Evolutionary conservation across 2,888 invertebrate species (phyloP), one percentile per base, ranked within the genome.

Genomic region (Hoplodrina ambigua): DNA sequence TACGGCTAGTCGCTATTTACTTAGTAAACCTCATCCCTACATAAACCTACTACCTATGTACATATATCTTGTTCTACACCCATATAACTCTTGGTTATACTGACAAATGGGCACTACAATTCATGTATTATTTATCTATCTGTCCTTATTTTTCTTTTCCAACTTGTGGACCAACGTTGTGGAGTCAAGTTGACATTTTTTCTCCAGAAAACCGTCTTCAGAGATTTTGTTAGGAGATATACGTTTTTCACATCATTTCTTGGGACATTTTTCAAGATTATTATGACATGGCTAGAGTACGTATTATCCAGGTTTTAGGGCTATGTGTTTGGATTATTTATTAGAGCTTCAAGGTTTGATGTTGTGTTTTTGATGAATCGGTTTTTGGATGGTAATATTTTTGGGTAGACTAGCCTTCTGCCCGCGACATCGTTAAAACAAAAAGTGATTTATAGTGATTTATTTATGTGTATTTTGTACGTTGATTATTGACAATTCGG

Each of bases 51-150:
- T 44, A 69, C 17, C 19, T 65, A 46, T 17, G 17, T 46, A 76
- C 46, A 59, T 52, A 56, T 54, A 81, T 52, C 57, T 52, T 50
- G 54, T 63, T 41, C 46, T 57, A 77, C 46, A 58, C 20, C 65
- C 19, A 65, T 64, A 80, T 78, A 77, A 71, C 56, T 78, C 72
- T 64, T 52, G 25, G 81, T 75, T 75, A 78, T 75, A 62, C 69
- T 85, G 79, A 86, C 76, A 86, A 86, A 86, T 85, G 80, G 70
- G n/a, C 57, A 57, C 76, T 75, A 70, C 80, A 74, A 65, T 85
- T 88, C 87, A 90, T 91, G 88, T 89, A 81, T 89, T 90, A 90
- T 90, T 88, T 90, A 90, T 86, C 55, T 87, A 80, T 66, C 56
- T 75, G 80, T 72, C 82, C 82, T 82, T 84, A 88, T 89, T 86